These are phyloP conservation scores for Dioctria linearis DNA, from an alignment of 2,888 invertebrate genomes.

Conservation along the genomic window DNA sequence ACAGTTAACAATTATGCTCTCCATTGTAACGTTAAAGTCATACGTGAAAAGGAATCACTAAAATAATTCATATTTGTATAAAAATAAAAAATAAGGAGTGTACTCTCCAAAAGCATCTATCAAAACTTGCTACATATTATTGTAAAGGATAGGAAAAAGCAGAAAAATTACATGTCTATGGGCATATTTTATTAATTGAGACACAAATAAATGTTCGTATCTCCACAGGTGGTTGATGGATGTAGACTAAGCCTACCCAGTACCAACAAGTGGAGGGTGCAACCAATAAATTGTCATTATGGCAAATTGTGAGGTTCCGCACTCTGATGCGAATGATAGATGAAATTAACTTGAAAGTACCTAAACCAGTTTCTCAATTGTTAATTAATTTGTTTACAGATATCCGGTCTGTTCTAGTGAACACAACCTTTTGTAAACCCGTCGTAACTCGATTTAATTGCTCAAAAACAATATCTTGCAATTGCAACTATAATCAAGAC, in stretches of 20 bases:
- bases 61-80: too few species aligned
- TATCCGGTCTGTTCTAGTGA: background rate
- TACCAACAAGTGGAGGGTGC: slow-evolving; percentile 28
- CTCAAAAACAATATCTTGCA: slow-evolving; percentile 8
- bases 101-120: too few species aligned
- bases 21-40: too few species aligned
- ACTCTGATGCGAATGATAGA: slow-evolving; percentile 8
- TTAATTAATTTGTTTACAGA: slow-evolving; percentile 10
- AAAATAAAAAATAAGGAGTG: too few species aligned
- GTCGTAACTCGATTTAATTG: slow-evolving; percentile 11
- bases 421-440: slow-evolving; percentile 4
- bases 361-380: background rate
- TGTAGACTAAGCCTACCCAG: slow-evolving; percentile 7
- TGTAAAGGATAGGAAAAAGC: too few species aligned
- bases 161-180: background rate
- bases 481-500: background rate
- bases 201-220: slow-evolving; percentile 22
- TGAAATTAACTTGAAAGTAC: slow-evolving; percentile 25
- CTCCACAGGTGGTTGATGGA: slow-evolving; percentile 38
- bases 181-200: slow-evolving; percentile 24
- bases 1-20: too few species aligned
- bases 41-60: too few species aligned
- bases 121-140: too few species aligned
- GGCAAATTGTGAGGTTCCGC: background rate
- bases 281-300: slow-evolving; percentile 44